Evolutionary conservation across 2,888 invertebrate species (phyloP).

Genomic region (Rapana venosa): DNA sequence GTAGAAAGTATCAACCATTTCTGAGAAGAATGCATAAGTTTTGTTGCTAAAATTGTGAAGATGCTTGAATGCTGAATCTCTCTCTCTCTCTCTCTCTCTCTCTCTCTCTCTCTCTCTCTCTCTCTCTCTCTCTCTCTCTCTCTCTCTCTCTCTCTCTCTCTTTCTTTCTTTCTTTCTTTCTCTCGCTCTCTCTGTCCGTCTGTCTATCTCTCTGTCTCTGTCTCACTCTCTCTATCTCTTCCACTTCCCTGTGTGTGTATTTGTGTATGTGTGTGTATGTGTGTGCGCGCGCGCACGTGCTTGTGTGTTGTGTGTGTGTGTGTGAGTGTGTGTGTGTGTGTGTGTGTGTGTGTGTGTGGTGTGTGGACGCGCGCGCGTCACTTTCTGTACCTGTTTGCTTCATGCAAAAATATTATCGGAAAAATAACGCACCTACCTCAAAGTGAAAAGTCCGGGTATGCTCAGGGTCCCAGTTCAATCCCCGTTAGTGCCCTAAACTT

Average conservation of each 20-base stretch:
- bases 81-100: neutral
- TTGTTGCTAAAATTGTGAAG: neutral
- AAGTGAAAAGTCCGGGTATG: too few species aligned
- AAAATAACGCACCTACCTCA: too few species aligned
- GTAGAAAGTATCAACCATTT: neutral
- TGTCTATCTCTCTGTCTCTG: neutral
- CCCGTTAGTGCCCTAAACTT: too few species aligned
- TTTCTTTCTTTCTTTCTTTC: neutral
- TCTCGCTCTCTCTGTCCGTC: neutral
- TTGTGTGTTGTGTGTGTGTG: too few species aligned
- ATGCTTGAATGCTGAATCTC: neutral
- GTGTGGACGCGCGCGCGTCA: too few species aligned
- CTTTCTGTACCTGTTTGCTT: too few species aligned
- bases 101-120: neutral
- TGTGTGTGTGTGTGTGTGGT: neutral
- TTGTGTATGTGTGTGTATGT: neutral
- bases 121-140: neutral
- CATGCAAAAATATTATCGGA: too few species aligned
- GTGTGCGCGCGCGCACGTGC: neutral
- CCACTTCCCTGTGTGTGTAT: neutral
- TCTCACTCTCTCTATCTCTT: too few species aligned
- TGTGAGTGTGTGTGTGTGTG: too few species aligned
- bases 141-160: neutral
- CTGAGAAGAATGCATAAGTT: neutral
- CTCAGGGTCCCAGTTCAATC: too few species aligned